Conservation (phyloP, 2,797 vertebrate genomes). For the Platyrinchus mystaceus region DNA sequence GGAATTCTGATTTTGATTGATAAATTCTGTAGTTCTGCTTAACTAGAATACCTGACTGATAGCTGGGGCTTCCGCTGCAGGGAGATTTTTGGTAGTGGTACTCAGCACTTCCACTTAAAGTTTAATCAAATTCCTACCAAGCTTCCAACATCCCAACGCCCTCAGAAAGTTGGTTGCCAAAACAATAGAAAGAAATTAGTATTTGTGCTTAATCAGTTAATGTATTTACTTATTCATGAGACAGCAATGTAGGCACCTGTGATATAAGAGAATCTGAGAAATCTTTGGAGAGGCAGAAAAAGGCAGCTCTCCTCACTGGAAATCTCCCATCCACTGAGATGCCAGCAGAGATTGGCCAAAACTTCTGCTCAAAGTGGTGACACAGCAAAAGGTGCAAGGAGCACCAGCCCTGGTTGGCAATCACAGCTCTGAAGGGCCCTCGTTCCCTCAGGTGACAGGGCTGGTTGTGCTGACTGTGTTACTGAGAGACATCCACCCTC, state of each 20-base stretch:
- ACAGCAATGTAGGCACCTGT: neutral
- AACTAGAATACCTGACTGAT: neutral
- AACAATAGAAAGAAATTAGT: neutral
- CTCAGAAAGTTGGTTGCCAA: neutral
- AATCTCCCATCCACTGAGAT: neutral
- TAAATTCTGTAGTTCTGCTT: neutral
- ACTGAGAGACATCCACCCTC: neutral
- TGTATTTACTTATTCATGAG: neutral
- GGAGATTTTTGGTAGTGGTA: neutral
- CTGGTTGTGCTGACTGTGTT: neutral
- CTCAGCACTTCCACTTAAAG: neutral
- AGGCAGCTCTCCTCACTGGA: neutral
- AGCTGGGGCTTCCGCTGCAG: neutral
- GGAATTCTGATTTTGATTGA: neutral
- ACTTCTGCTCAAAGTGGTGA: neutral
- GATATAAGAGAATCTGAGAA: neutral
- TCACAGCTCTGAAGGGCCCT: neutral
- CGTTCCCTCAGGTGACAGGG: fast-evolving
- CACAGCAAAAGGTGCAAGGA: neutral
- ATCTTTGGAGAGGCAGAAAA: neutral
- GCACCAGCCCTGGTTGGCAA: neutral
- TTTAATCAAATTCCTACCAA: neutral
- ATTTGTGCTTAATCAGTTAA: neutral
- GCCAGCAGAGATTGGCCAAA: neutral
- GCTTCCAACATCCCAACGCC: neutral